Conservation (phyloP, 1,140 invertebrate species). For the Drosophila micromelanica region DNA sequence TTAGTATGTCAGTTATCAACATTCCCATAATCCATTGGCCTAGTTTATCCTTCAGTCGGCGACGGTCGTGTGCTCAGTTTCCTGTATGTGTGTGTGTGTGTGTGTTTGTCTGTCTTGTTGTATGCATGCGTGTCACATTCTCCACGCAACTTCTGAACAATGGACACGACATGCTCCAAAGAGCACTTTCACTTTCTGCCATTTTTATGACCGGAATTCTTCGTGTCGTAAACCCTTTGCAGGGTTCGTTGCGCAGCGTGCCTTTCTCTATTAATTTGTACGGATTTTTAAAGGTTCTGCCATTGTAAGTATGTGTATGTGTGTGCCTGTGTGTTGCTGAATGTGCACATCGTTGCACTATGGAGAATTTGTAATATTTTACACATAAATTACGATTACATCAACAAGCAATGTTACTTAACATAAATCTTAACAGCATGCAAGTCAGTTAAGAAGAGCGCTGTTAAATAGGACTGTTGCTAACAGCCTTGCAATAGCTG, state of each 20-base stretch:
- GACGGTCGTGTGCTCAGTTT: too few species aligned
- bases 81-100: neutral
- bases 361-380: too few species aligned
- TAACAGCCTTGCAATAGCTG: too few species aligned
- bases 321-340: too few species aligned
- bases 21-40: conserved; percentile 15
- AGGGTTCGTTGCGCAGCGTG: neutral
- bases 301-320: neutral
- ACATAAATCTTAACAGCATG: too few species aligned
- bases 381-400: too few species aligned
- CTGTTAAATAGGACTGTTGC: too few species aligned
- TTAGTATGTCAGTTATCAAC: conserved; percentile 8
- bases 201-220: neutral
- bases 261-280: conserved; percentile 9
- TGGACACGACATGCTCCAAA: neutral
- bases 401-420: too few species aligned
- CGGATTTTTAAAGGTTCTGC: conserved; percentile 4
- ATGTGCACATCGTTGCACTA: too few species aligned
- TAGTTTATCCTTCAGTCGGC: neutral
- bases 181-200: conserved; percentile 23
- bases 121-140: conserved; percentile 2
- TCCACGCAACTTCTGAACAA: conserved; percentile 12
- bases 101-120: conserved; percentile 1
- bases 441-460: too few species aligned
- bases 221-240: neutral